These are phyloP conservation scores for Meiosimyza platycephala DNA, from an alignment of 2,888 invertebrate genomes.

Conservation along the genomic window DNA sequence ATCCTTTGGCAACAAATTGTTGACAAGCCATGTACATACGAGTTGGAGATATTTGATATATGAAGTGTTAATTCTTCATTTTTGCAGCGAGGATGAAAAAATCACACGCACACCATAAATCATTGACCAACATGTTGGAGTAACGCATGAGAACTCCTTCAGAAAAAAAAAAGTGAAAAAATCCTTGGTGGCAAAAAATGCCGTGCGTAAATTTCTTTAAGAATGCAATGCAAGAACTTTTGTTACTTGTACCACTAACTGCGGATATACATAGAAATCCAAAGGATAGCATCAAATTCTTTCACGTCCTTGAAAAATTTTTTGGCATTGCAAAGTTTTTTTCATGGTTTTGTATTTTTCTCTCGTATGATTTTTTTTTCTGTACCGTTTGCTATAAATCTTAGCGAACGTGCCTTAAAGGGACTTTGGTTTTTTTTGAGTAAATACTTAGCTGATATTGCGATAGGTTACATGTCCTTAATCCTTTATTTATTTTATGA, in stretches of 20 bases:
- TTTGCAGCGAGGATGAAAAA: background rate
- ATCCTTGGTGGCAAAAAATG: conserved; percentile 21
- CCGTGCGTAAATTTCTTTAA: conserved; percentile 58
- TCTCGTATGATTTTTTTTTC: conserved; percentile 28
- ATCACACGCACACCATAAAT: conserved; percentile 31
- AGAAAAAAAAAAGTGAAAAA: background rate
- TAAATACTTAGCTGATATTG: too few species aligned
- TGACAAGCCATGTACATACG: conserved; percentile 4
- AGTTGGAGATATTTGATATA: conserved; percentile 8
- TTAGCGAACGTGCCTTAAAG: conserved; percentile 8
- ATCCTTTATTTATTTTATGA: too few species aligned
- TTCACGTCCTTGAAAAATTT: conserved; percentile 45
- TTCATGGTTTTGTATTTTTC: background rate
- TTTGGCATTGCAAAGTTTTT: background rate
- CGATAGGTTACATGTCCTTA: too few species aligned
- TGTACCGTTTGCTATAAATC: conserved; percentile 9
- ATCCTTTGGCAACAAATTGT: conserved; percentile 23
- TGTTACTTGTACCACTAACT: background rate
- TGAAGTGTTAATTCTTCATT: conserved; percentile 38
- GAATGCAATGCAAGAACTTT: conserved; percentile 36
- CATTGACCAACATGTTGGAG: conserved; percentile 38
- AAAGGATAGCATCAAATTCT: conserved; percentile 41
- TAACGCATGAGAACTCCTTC: conserved; percentile 7
- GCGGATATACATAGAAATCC: background rate
- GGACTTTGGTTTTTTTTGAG: too few species aligned